Conservation (phyloP, 2,888 invertebrate species). For the Nezara viridula region DNA sequence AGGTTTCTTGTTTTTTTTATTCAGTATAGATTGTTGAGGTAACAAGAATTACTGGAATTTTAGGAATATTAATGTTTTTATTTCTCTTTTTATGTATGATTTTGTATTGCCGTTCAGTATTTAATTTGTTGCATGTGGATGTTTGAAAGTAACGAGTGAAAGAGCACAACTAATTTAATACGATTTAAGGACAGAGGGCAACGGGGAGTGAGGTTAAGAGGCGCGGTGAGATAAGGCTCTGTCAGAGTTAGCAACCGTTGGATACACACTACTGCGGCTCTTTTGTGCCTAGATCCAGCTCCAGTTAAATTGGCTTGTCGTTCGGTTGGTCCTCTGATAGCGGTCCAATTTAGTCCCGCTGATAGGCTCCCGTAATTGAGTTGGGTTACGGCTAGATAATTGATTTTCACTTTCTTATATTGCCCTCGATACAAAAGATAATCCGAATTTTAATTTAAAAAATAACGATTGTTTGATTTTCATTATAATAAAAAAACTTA, state of each 20-base stretch:
- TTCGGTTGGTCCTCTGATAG: neutral
- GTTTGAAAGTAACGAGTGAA: too few species aligned
- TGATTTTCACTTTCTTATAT: neutral
- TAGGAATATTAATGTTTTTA: too few species aligned
- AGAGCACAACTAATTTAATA: neutral
- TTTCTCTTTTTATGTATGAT: too few species aligned
- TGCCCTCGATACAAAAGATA: neutral
- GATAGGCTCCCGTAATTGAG: conserved; percentile 13
- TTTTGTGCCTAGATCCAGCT: neutral
- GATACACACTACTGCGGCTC: neutral
- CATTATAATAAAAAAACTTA: too few species aligned
- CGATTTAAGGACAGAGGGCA: neutral
- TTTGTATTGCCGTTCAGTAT: too few species aligned
- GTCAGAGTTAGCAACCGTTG: conserved; percentile 1
- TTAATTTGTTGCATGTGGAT: too few species aligned
- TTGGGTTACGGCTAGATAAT: neutral
- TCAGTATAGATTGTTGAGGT: too few species aligned
- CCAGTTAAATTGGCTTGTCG: conserved; percentile 8
- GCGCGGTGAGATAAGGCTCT: neutral
- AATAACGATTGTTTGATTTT: neutral
- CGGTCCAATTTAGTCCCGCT: neutral
- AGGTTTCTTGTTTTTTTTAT: too few species aligned
- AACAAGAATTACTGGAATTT: too few species aligned
- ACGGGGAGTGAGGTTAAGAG: neutral
- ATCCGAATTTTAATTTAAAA: neutral